phyloP scores from a whole-genome alignment of 2,113 vertebrate genomes.

The Mesoclemmys tuberculata region DNA sequence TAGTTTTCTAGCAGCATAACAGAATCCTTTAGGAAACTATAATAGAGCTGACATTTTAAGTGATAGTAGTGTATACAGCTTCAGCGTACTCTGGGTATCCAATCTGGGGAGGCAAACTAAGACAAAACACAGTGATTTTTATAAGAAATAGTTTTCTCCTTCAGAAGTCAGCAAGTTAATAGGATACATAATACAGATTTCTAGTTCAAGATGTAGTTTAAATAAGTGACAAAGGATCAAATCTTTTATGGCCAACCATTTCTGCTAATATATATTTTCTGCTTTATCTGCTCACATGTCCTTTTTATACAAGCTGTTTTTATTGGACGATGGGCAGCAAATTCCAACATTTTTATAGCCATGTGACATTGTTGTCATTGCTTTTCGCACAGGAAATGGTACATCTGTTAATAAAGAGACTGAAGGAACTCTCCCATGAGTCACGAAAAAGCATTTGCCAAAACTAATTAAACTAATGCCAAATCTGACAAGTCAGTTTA shows the following conservation, averaged over 20 bases:
- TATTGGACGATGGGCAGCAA: conserved; percentile 60
- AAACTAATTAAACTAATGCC: conserved; percentile 87
- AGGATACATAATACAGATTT: not conserved
- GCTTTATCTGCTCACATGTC: conserved; percentile 34
- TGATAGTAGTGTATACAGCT: not conserved
- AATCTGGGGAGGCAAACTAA: not conserved
- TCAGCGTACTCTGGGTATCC: not conserved
- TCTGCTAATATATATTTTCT: conserved; percentile 44
- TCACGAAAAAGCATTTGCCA: conserved; percentile 83
- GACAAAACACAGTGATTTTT: not conserved
- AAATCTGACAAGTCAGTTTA: conserved; percentile 86
- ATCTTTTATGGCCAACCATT: not conserved
- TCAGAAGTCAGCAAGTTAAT: not conserved
- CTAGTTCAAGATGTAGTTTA: not conserved
- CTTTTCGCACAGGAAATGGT: conserved; percentile 74
- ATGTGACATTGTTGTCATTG: conserved; percentile 85
- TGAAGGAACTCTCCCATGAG: conserved; percentile 83
- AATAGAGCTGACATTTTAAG: not conserved
- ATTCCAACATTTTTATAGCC: conserved; percentile 77
- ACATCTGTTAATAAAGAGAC: conserved; percentile 79
- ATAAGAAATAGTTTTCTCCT: not conserved
- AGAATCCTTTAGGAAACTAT: not conserved
- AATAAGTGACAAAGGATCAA: not conserved
- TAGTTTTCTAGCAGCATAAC: not conserved
- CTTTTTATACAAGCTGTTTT: conserved; percentile 59